These are phyloP conservation scores for Epizoanthus stellaris DNA, from an alignment of 92 coral and sea anemone genomes.

Conservation along the genomic window DNA sequence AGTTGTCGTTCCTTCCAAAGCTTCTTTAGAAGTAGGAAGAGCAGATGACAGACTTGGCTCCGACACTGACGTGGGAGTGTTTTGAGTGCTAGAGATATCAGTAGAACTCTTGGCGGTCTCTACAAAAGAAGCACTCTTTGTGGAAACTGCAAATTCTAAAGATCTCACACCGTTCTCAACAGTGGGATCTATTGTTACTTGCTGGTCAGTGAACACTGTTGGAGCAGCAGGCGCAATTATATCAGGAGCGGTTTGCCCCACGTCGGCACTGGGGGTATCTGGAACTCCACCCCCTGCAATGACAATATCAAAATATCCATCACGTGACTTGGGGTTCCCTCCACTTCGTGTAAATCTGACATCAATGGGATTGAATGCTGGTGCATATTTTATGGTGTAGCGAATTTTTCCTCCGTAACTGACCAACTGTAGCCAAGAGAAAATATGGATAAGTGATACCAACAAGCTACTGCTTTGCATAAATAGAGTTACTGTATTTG, in stretches of 20 bases:
- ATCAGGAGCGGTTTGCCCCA: conserved; percentile 18
- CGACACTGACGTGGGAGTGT: no score
- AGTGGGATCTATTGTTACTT: not conserved
- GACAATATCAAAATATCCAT: conserved; percentile 33
- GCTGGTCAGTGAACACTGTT: not conserved
- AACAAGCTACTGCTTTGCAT: no score
- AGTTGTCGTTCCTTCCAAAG: not conserved
- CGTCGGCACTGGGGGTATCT: conserved; percentile 16
- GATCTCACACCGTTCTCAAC: no score
- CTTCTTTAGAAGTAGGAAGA: no score
- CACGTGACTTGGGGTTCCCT: conserved; percentile 6
- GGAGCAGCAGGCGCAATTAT: conserved; percentile 3
- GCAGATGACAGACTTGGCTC: no score
- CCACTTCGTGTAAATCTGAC: conserved; percentile 33
- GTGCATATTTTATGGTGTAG: conserved; percentile 31
- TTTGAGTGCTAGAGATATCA: no score
- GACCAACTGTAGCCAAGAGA: not conserved
- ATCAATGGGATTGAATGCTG: conserved; percentile 1
- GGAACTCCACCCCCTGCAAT: conserved; percentile 29
- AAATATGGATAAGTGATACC: not conserved
- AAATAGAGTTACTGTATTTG: no score
- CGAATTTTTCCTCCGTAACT: conserved; percentile 40
- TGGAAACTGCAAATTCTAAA: no score
- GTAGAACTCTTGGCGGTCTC: no score
- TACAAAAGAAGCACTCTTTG: no score